A percentile compares a stretch with the other conserved stretches of the same genome.
Evolutionary conservation across 1,140 invertebrate genomes (phyloP).

Genomic region (Planococcus citri): DNA sequence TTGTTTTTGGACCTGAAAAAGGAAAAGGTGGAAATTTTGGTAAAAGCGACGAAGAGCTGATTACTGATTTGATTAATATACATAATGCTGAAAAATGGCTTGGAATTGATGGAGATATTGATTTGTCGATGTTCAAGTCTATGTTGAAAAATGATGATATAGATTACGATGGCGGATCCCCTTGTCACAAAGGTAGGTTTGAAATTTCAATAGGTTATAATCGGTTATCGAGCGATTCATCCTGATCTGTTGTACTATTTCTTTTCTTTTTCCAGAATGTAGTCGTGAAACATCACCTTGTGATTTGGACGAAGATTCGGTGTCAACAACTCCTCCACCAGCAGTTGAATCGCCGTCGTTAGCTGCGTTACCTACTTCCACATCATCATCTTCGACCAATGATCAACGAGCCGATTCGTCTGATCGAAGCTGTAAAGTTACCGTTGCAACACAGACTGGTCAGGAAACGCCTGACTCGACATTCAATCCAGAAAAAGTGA

Average conservation of each 20-base stretch:
- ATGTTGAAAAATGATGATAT: constrained; percentile 45
- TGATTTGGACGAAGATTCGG: constrained; percentile 31
- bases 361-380: not conserved
- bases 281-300: constrained; percentile 48
- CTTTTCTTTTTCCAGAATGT: constrained; percentile 20
- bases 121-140: constrained; percentile 60
- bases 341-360: not conserved
- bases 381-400: not conserved
- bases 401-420: constrained; percentile 16
- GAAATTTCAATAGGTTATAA: too few relatives aligned
- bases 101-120: constrained; percentile 77
- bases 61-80: constrained; percentile 74
- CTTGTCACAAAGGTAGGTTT: not conserved
- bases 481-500: constrained; percentile 62
- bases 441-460: constrained; percentile 68
- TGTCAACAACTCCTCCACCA: not conserved
- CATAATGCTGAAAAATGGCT: constrained; percentile 90
- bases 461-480: constrained; percentile 52
- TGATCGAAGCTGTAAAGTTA: constrained; percentile 40
- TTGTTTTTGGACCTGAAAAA: constrained; percentile 78
- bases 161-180: constrained; percentile 33
- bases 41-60: constrained; percentile 80
- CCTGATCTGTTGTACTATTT: not conserved
- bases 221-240: too few relatives aligned
- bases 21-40: constrained; percentile 86